Percentiles rank a stretch among this genome's conserved stretches.
Conservation (phyloP, 2,888 invertebrate species). For the Junonia oenone region DNA sequence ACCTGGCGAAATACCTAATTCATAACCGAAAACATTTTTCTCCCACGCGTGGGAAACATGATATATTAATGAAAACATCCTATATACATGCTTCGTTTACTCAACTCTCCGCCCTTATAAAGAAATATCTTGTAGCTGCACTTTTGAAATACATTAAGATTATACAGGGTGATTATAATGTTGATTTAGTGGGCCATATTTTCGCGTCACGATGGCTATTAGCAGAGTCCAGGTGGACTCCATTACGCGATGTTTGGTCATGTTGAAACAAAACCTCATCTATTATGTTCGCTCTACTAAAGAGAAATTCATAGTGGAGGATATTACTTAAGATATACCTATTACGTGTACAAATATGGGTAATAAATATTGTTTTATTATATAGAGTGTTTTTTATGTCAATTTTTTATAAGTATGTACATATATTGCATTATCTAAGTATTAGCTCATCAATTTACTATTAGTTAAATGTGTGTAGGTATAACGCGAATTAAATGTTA, state of each 20-base stretch:
- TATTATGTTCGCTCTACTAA: neutral
- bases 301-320: neutral
- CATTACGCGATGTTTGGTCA: constrained; percentile 11
- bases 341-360: neutral
- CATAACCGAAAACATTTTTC: no score
- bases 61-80: neutral
- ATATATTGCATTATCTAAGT: no score
- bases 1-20: no score
- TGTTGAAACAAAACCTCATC: constrained; percentile 2
- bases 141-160: neutral
- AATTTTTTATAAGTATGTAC: no score
- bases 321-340: neutral
- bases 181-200: constrained; percentile 14
- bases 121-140: neutral
- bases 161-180: neutral
- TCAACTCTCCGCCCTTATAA: neutral
- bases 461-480: no score
- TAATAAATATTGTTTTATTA: no score
- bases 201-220: constrained; percentile 11
- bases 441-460: no score
- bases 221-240: constrained; percentile 11
- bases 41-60: no score
- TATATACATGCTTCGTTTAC: neutral
- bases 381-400: no score
- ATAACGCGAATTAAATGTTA: no score